phyloP scores from a whole-genome alignment of 2,888 invertebrate genomes.

The Rapana venosa region DNA sequence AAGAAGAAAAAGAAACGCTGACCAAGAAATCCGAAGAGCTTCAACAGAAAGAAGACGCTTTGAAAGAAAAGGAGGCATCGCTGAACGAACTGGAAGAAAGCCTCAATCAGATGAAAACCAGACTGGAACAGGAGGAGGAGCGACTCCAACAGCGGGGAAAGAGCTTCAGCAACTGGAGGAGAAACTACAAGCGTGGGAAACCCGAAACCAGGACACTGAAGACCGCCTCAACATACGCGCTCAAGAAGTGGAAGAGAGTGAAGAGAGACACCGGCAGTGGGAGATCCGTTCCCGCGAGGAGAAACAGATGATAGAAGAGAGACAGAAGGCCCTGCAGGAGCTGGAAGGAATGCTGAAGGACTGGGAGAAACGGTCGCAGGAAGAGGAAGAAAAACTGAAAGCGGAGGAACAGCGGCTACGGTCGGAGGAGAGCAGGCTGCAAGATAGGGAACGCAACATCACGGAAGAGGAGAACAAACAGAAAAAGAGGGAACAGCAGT shows the following conservation, averaged over 20 bases:
- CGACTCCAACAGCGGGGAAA: background rate
- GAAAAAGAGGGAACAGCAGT: background rate
- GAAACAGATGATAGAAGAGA: slow-evolving; percentile 11
- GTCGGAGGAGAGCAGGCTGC: background rate
- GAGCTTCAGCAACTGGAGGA: background rate
- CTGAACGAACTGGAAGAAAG: background rate
- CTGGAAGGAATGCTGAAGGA: slow-evolving; percentile 18
- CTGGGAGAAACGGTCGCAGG: slow-evolving; percentile 10
- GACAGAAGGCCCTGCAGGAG: slow-evolving; percentile 8
- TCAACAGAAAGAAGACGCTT: background rate
- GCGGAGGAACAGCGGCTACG: background rate
- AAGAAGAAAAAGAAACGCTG: background rate
- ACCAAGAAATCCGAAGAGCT: background rate
- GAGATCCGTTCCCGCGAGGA: slow-evolving; percentile 15
- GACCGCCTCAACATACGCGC: background rate
- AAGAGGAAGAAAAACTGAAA: slow-evolving; percentile 8
- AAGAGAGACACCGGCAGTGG: slow-evolving; percentile 3
- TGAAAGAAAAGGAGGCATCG: background rate
- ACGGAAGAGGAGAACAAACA: background rate
- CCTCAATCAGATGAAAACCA: background rate
- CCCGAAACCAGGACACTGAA: background rate
- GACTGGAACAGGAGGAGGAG: background rate
- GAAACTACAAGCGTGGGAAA: background rate
- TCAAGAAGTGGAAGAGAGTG: background rate
- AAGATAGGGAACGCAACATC: background rate